Evolutionary conservation across 2,113 vertebrate genomes (phyloP).

Genomic region (Tyto alba): DNA sequence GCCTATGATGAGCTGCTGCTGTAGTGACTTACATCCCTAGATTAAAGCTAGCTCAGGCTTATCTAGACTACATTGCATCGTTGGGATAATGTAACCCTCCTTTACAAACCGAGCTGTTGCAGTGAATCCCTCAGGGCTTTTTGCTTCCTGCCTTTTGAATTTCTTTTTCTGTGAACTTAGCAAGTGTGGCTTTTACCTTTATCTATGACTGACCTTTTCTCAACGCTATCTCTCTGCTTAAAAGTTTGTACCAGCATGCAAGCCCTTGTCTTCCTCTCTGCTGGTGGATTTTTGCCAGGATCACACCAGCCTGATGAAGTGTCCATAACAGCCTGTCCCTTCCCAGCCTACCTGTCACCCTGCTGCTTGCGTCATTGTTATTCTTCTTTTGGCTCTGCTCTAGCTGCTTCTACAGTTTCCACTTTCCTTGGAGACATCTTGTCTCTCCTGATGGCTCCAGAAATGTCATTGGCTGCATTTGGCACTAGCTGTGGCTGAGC

Average conservation of each 20-base stretch:
- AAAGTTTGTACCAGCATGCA: neutral
- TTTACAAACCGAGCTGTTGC: neutral
- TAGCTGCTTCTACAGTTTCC: neutral
- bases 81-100: neutral
- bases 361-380: fast-evolving
- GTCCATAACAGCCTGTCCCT: neutral
- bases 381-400: neutral
- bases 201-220: neutral
- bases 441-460: neutral
- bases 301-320: neutral
- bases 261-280: neutral
- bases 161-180: neutral
- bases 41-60: neutral
- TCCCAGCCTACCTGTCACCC: neutral
- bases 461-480: neutral
- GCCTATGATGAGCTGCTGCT: neutral
- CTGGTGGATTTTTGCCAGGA: neutral
- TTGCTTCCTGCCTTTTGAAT: slow-evolving; percentile 15
- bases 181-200: neutral
- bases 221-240: neutral
- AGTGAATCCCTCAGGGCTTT: neutral
- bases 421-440: fast-evolving
- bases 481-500: neutral
- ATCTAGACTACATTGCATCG: neutral
- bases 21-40: neutral